Conservation (phyloP, 2,888 invertebrate genomes). For the Cheilosia scutellata region DNA sequence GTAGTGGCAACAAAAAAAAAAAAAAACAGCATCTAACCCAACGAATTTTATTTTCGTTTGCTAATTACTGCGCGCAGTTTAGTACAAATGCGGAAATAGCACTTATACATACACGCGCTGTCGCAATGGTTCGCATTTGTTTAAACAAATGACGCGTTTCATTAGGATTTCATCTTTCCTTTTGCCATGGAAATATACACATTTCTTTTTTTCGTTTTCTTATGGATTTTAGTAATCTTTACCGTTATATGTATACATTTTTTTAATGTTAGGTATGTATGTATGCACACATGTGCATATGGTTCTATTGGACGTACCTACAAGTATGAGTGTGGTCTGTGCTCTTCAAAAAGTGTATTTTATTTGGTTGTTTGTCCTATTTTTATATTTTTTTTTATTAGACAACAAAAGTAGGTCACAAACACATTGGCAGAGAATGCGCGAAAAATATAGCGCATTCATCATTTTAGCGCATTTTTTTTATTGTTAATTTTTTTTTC, state of each 20-base stretch:
- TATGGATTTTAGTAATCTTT: slow-evolving; percentile 43
- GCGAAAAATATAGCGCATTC: slow-evolving; percentile 47
- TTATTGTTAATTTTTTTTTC: slow-evolving; percentile 28
- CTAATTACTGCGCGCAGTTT: slow-evolving; percentile 59
- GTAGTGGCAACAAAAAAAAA: slow-evolving; percentile 4
- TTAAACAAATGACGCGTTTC: slow-evolving; percentile 52
- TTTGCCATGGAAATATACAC: slow-evolving; percentile 33
- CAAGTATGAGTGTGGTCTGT: slow-evolving; percentile 20
- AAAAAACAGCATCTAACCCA: slow-evolving; percentile 10
- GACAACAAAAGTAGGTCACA: slow-evolving; percentile 66
- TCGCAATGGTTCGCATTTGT: slow-evolving; percentile 45
- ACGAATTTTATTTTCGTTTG: slow-evolving; percentile 17
- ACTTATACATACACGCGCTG: slow-evolving; percentile 49
- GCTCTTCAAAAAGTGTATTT: slow-evolving; percentile 76
- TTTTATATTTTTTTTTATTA: slow-evolving; percentile 70
- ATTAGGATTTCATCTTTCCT: slow-evolving; percentile 36
- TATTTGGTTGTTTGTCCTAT: slow-evolving; percentile 79
- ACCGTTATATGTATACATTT: background rate
- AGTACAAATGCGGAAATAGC: slow-evolving; percentile 65
- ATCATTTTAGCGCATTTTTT: slow-evolving; percentile 24
- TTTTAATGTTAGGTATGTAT: slow-evolving; percentile 34
- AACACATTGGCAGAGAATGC: slow-evolving; percentile 35
- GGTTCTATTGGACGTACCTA: slow-evolving; percentile 19
- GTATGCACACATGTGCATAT: slow-evolving; percentile 64
- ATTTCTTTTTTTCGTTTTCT: slow-evolving; percentile 19